Conservation (phyloP, 2,888 invertebrate species). For the Acanthosoma haemorrhoidale region DNA sequence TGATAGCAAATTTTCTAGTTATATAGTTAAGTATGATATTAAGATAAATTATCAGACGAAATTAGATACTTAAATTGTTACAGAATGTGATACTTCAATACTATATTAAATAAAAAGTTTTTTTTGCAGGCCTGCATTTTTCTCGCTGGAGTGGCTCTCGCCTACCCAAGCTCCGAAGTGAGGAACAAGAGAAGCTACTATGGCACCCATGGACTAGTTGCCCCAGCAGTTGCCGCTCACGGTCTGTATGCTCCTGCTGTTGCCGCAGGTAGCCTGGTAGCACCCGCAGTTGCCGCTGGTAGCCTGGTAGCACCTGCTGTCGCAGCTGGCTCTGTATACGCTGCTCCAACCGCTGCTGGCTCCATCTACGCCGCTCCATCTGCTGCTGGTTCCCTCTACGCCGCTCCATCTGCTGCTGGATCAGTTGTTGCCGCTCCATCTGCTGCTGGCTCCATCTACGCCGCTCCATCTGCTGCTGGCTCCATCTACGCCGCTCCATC, state of each 20-base stretch:
- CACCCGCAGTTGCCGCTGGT: not conserved
- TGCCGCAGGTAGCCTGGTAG: not conserved
- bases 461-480: not conserved
- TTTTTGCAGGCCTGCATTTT: not conserved
- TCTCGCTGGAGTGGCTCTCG: constrained; percentile 7
- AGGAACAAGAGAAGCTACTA: not conserved
- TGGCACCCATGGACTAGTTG: not conserved
- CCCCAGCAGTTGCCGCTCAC: constrained; percentile 1
- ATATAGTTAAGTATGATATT: no score
- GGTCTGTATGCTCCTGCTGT: not conserved
- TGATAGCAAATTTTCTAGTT: no score
- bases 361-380: not conserved
- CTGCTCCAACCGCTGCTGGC: not conserved
- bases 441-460: not conserved
- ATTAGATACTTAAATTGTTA: no score
- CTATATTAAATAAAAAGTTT: no score
- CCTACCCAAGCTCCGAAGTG: not conserved
- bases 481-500: no score
- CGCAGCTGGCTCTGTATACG: not conserved
- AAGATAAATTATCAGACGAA: no score
- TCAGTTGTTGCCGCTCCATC: not conserved
- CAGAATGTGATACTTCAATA: no score
- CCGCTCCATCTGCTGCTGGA: not conserved
- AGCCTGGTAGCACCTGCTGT: not conserved
- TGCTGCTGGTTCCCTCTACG: not conserved